Base-by-base conservation (phyloP, 1,140 invertebrate genomes). In the Magallana gigas region DNA sequence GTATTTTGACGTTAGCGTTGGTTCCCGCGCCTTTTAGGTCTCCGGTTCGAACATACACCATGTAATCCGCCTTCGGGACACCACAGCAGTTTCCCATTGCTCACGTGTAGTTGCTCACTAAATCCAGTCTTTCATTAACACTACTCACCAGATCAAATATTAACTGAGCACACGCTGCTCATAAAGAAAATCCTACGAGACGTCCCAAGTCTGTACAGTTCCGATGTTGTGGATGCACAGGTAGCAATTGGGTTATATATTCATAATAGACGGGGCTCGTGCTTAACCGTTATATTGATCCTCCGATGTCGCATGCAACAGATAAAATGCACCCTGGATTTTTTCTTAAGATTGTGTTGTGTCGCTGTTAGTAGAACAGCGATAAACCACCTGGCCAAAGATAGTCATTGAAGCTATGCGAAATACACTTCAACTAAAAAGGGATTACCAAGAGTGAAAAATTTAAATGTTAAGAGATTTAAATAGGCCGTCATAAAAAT, bases 1-100 rank as follows among this genome's bases (percentile, higher is more conserved):
- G 85, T 11, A 94, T 89, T 57, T 85, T 87, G 14, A 92, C 90
- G 83, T 91, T 92, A 1, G 91, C 91, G 80, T 92, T 90, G 8
- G 90, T 92, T 8, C 91, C 91, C 0, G 91, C 88, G 80, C 89
- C 64, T 84, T 90, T 90, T 56, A 88, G 89, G 81, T 92, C 91
- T 14, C 91, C 91, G 7, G 91, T 92, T 60, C 84, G 84, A 3
- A 92, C 91, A 84, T 91, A 88, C 18, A 92, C 89, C 0, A 86
- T 64, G 84, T 90, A 90, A 59, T 92, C 84, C 12, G 89, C 83
- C 23, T 82, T 89, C 12, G 86, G 68, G 48, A 57, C 71, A n/a
- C 83, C 87, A 59, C 81, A 84, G 87, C 91, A 91, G 16, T 87
- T 82, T 4, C 91, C 91, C 91, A 91, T 91, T 18, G 60, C 59